Evolutionary conservation across 2,888 invertebrate genomes (phyloP).

Genomic region (Diaphora mendica): DNA sequence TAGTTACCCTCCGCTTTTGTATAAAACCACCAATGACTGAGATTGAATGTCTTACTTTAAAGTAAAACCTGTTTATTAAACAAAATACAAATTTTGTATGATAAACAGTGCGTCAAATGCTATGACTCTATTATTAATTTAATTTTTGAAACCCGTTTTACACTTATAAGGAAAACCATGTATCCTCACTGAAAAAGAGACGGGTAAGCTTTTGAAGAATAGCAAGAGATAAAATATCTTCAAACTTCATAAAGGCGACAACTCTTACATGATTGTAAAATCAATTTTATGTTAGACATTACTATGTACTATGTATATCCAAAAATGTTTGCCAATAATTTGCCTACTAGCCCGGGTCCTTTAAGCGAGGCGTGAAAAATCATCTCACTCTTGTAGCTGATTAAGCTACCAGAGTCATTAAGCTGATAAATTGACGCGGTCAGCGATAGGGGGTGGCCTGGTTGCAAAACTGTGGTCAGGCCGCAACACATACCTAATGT

Average conservation of each 20-base stretch:
- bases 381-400: no score
- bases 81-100: no score
- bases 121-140: no score
- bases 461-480: no score
- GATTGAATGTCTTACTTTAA: no score
- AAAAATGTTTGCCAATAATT: neutral
- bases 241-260: neutral
- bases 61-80: neutral
- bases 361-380: no score
- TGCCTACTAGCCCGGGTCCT: no score
- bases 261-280: neutral
- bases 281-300: neutral
- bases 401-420: no score
- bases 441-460: no score
- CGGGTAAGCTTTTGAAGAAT: neutral
- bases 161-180: neutral
- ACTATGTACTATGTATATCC: neutral
- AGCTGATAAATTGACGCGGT: no score
- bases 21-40: neutral
- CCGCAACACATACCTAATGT: no score
- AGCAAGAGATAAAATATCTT: neutral
- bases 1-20: neutral
- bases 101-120: no score
- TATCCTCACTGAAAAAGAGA: neutral
- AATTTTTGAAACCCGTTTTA: neutral